These are phyloP conservation scores for Sparidentex hasta DNA, from an alignment of 2,797 vertebrate species.

Conservation along the genomic window DNA sequence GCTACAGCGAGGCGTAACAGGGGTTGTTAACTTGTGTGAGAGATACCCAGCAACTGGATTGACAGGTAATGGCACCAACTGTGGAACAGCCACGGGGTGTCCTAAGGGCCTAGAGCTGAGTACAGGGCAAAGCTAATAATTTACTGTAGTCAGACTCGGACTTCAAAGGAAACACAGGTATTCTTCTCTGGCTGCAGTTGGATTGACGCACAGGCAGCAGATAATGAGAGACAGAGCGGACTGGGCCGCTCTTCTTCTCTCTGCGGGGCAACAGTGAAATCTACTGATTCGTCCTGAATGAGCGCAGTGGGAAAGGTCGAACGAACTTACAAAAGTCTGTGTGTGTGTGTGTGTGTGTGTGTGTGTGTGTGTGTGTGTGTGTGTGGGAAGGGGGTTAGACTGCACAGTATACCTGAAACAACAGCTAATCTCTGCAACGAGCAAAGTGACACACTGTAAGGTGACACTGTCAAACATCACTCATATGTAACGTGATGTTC, in stretches of 20 bases:
- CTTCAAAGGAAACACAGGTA: conserved; percentile 79
- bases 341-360: conserved; percentile 5
- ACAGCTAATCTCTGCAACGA: conserved; percentile 12
- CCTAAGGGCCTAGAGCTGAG: conserved; percentile 63
- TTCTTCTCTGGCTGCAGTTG: conserved; percentile 75
- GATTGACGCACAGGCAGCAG: conserved; percentile 68
- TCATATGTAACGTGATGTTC: not conserved
- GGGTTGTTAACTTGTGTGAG: conserved; percentile 45
- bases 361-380: not conserved
- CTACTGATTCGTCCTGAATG: conserved; percentile 60
- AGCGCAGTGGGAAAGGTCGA: conserved; percentile 40
- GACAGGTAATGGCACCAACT: conserved; percentile 65
- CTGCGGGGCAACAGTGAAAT: conserved; percentile 50
- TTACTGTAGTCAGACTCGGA: conserved; percentile 65
- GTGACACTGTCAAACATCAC: not conserved
- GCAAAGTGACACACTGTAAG: not conserved
- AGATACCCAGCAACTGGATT: conserved; percentile 53
- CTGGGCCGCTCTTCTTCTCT: conserved; percentile 51
- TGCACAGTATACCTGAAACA: conserved; percentile 14
- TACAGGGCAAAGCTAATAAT: conserved; percentile 71
- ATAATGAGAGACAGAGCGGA: conserved; percentile 78
- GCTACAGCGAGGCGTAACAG: conserved; percentile 24
- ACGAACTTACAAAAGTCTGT: conserved; percentile 36
- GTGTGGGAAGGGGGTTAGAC: conserved; percentile 18
- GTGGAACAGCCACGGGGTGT: conserved; percentile 67